phyloP scores from a whole-genome alignment of 2,113 vertebrate genomes.

The Leucosticte australis region DNA sequence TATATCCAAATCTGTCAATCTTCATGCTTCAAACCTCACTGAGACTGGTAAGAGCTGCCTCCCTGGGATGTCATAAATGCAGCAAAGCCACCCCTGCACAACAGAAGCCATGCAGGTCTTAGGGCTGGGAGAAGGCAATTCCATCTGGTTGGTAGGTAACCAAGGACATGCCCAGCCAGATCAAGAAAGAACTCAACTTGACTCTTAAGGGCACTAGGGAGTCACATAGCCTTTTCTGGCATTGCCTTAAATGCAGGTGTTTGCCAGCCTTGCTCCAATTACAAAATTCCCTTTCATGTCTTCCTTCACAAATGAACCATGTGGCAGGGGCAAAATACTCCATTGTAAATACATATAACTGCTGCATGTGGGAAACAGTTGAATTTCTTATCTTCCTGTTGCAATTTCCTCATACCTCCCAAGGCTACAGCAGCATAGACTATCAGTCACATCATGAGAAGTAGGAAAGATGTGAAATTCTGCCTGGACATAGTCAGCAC shows the following conservation, averaged over 20 bases:
- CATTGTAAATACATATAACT: neutral
- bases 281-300: neutral
- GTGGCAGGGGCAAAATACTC: neutral
- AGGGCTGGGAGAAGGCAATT: neutral
- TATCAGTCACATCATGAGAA: neutral
- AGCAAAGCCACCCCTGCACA: neutral
- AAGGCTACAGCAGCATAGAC: neutral
- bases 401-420: neutral
- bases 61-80: neutral
- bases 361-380: neutral
- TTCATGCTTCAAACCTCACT: neutral
- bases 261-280: neutral
- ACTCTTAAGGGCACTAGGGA: accelerated
- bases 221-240: neutral
- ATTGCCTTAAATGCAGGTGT: neutral
- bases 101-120: neutral
- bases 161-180: neutral
- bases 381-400: neutral
- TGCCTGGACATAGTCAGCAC: neutral
- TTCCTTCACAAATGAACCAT: neutral
- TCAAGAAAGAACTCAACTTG: neutral
- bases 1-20: neutral
- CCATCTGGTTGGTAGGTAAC: neutral
- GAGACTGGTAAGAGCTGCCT: neutral
- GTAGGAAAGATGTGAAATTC: neutral